Conservation (phyloP, 2,113 vertebrate species). For the Tursiops truncatus region DNA sequence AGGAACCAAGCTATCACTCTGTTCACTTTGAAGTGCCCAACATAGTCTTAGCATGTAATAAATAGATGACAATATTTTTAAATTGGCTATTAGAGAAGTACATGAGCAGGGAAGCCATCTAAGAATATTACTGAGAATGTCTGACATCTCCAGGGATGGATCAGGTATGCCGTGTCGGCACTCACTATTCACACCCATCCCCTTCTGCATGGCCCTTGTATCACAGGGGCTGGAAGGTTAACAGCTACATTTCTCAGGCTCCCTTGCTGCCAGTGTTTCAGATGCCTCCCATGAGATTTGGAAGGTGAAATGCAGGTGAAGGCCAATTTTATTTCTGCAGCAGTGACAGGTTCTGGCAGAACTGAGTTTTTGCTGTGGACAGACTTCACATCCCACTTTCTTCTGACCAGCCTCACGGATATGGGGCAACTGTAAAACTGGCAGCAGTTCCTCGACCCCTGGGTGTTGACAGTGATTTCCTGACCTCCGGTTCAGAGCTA, state of each 20-base stretch:
- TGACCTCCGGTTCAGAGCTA: conserved; percentile 1
- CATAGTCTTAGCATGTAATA: not conserved
- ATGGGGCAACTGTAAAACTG: not conserved
- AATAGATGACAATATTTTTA: not conserved
- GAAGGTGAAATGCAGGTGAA: not conserved
- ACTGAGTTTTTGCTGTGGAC: not conserved
- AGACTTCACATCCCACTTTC: not conserved
- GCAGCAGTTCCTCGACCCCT: not conserved
- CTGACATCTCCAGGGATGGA: not conserved
- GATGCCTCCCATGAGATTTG: not conserved
- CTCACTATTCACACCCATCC: not conserved
- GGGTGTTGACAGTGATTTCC: not conserved
- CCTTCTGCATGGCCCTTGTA: fast-evolving
- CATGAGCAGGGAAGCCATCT: not conserved
- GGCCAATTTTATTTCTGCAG: not conserved
- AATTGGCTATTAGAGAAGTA: not conserved
- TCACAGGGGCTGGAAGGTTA: fast-evolving
- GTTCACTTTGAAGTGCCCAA: not conserved
- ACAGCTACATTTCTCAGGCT: not conserved
- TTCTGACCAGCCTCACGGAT: not conserved
- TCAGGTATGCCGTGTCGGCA: no score
- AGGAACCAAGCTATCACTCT: not conserved
- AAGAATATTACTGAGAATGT: not conserved
- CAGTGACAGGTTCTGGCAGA: not conserved
- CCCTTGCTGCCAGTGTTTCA: not conserved